phyloP scores from a whole-genome alignment of 2,888 invertebrate genomes.

The Lutraria lutraria region DNA sequence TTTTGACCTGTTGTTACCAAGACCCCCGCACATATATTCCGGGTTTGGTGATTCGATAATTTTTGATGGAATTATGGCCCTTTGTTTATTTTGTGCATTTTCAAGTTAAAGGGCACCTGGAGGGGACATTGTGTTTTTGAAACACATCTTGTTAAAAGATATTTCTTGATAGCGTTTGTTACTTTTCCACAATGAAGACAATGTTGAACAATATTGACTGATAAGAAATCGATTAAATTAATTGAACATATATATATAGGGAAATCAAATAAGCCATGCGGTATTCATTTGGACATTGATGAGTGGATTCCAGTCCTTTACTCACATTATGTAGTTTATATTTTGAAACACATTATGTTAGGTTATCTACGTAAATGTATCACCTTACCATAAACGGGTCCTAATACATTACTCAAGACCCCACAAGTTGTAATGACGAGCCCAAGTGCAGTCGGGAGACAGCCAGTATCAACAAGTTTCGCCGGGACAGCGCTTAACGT shows the following conservation, averaged over 20 bases:
- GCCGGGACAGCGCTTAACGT: not conserved
- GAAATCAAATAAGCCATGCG: too few species aligned
- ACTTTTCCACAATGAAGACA: not conserved
- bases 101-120: too few species aligned
- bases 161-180: too few species aligned
- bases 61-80: too few species aligned
- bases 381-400: conserved; percentile 1
- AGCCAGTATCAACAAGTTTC: not conserved
- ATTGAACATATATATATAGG: not conserved
- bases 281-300: not conserved
- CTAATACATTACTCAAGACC: not conserved
- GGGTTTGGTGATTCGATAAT: too few species aligned
- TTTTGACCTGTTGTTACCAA: too few species aligned
- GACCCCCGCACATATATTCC: too few species aligned
- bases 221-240: not conserved
- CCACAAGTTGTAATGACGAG: not conserved
- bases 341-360: not conserved
- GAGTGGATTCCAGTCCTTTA: not conserved
- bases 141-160: too few species aligned
- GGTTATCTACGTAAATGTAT: not conserved
- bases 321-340: not conserved
- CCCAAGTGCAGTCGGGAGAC: not conserved
- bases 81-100: too few species aligned
- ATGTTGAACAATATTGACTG: not conserved
- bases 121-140: too few species aligned